phyloP scores from a whole-genome alignment of 1,140 invertebrate species.

The Plodia interpunctella region DNA sequence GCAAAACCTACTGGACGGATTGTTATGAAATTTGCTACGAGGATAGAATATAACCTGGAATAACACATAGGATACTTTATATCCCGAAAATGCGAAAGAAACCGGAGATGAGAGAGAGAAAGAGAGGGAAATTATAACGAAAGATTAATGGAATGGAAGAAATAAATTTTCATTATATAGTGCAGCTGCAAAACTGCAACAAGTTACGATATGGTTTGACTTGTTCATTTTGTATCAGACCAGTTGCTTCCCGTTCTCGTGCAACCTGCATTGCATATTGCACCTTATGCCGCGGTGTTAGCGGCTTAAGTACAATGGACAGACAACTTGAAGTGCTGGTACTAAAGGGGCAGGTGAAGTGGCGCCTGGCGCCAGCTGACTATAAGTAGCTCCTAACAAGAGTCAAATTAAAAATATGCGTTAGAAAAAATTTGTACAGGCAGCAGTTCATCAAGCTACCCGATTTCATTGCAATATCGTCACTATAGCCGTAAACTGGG shows the following conservation, averaged over 20 bases:
- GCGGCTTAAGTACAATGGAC: slow-evolving; percentile 8
- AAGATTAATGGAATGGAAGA: background rate
- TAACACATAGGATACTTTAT: too few relatives aligned
- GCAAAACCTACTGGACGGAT: too few relatives aligned
- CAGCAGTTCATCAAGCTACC: too few relatives aligned
- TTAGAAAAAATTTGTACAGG: too few relatives aligned
- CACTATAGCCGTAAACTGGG: too few relatives aligned
- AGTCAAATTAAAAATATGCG: too few relatives aligned
- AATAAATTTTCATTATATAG: background rate
- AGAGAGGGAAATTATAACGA: background rate
- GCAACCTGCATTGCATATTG: slow-evolving; percentile 6
- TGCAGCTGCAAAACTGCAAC: background rate
- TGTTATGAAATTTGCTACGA: too few relatives aligned
- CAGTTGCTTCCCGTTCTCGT: slow-evolving; percentile 16
- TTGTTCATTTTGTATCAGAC: background rate
- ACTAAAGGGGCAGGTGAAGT: slow-evolving; percentile 20
- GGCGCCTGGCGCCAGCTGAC: slow-evolving; percentile 20
- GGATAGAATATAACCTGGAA: too few relatives aligned
- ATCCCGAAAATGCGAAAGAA: too few relatives aligned
- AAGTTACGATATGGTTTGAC: background rate
- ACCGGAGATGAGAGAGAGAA: too few relatives aligned
- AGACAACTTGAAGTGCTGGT: background rate
- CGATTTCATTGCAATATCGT: too few relatives aligned
- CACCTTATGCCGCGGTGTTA: background rate
- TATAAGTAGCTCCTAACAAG: background rate